These are phyloP conservation scores for Elysia crispata DNA, from an alignment of 2,888 invertebrate genomes.

Conservation along the genomic window DNA sequence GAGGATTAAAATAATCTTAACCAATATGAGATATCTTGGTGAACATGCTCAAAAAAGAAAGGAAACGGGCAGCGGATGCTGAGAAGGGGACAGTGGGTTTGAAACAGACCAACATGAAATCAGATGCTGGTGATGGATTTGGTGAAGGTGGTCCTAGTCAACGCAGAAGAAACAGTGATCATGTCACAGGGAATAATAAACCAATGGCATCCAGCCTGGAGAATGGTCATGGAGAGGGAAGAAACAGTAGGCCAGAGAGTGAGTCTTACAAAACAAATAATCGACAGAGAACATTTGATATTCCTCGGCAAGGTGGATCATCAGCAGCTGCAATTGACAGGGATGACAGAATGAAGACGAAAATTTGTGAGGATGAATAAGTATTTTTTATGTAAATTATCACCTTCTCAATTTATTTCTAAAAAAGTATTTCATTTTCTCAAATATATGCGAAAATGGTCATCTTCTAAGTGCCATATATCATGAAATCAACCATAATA, in stretches of 20 bases:
- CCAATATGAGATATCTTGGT: constrained; percentile 73
- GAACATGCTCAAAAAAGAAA: constrained; percentile 77
- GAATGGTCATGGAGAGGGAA: constrained; percentile 27
- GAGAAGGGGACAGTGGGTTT: constrained; percentile 50
- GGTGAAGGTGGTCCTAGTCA: neutral
- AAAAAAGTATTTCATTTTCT: no score
- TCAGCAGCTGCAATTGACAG: constrained; percentile 45
- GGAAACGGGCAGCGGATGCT: constrained; percentile 70
- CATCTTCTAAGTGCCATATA: no score
- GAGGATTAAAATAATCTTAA: no score
- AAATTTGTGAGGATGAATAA: constrained; percentile 66
- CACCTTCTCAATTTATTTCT: no score
- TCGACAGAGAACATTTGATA: constrained; percentile 38
- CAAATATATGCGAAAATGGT: no score
- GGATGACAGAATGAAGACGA: constrained; percentile 67
- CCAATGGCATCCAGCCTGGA: neutral
- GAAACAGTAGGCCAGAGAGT: constrained; percentile 27
- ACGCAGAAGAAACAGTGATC: neutral
- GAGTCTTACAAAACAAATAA: constrained; percentile 16
- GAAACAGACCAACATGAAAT: constrained; percentile 27
- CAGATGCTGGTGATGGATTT: constrained; percentile 39
- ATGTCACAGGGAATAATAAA: neutral
- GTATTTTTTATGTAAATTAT: neutral
- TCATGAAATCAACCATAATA: no score
- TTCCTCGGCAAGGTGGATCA: neutral